A percentile compares a stretch with the other conserved stretches of the same genome.
phyloP scores from a whole-genome alignment of 2,888 invertebrate genomes.

The Osmoderma eremita region DNA sequence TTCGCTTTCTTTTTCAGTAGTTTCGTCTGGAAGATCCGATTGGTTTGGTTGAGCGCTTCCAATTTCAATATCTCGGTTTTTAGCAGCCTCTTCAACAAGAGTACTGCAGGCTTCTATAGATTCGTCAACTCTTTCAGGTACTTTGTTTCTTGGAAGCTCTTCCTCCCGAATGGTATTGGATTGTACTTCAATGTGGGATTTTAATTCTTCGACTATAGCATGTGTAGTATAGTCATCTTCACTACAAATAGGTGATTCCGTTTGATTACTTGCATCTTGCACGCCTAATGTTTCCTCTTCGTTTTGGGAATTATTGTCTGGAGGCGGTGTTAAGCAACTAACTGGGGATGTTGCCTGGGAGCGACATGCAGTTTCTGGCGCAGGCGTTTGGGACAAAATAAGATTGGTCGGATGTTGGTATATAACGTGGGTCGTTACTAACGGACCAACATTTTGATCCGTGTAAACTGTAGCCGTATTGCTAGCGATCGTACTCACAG shows the following conservation, averaged over 20 bases:
- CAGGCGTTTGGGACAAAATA: constrained; percentile 59
- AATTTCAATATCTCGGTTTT: constrained; percentile 46
- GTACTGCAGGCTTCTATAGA: not conserved
- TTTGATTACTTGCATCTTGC: constrained; percentile 87
- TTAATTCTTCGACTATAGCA: constrained; percentile 44
- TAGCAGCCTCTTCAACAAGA: constrained; percentile 8
- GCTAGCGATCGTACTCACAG: constrained; percentile 59
- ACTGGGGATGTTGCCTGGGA: constrained; percentile 65
- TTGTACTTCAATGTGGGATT: constrained; percentile 29
- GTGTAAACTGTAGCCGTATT: constrained; percentile 61
- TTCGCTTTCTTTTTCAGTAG: constrained; percentile 28
- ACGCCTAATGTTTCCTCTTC: constrained; percentile 71
- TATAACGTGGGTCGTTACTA: constrained; percentile 68
- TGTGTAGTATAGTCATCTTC: constrained; percentile 68
- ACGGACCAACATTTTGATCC: constrained; percentile 67
- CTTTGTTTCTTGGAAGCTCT: constrained; percentile 39
- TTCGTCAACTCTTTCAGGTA: constrained; percentile 47
- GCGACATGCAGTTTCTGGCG: constrained; percentile 59
- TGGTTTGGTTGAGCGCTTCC: constrained; percentile 38
- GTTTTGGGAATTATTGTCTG: constrained; percentile 57
- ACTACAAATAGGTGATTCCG: constrained; percentile 77
- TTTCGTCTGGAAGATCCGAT: not conserved
- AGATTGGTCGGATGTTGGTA: constrained; percentile 64
- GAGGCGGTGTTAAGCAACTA: constrained; percentile 72
- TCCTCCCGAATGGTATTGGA: constrained; percentile 33